Base-by-base conservation (phyloP, 2,113 vertebrate species). In the Nyctereutes procyonoides region DNA sequence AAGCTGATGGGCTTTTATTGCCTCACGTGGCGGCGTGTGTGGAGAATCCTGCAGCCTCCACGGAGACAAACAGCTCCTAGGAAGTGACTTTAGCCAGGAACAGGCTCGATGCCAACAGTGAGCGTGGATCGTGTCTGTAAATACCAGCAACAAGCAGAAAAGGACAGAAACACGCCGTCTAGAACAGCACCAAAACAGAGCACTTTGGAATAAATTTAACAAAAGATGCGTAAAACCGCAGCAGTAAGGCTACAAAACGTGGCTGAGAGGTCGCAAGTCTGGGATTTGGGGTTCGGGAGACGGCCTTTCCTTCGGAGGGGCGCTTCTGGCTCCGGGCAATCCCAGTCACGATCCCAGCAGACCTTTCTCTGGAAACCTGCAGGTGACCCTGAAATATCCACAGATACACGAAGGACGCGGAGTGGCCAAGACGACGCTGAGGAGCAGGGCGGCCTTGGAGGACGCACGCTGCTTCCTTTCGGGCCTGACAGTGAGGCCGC, bases 101-200 rank as follows among this genome's bases (percentile, higher is more conserved):
- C 32, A 38, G 88, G 30, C 0, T 5, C 48, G 7, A 12, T 2
- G 0, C 0, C 11, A 1, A 5, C 17, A 1, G 10, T 0, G 22
- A 43, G 1, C 0, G 1, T 19, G 6, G 19, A 0, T 26, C 1
- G 32, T 26, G 1, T 38, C 24, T 1, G 48, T 30, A 6, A 19
- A 2, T 1, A 1, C 32, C 5, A 7, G 26, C 51, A 32, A 4
- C 48, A 35, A 1, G 5, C 48, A 28, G 5, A 32, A 4, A 16
- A 43, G 7, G 24, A 19, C 48, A 20, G 60, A 38, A 14, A 20
- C 8, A 5, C 1, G 1, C 43, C 3, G 0, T 20, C 3, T 53
- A n/a, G 77, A 28, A 9, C 1, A 12, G 24, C 16, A 30, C 38
- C 38, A 1, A 8, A 26, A 20, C 20, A 51, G 20, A 20, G 32